Evolutionary conservation across 2,113 vertebrate genomes (phyloP).

Genomic region (Smithornis capensis): DNA sequence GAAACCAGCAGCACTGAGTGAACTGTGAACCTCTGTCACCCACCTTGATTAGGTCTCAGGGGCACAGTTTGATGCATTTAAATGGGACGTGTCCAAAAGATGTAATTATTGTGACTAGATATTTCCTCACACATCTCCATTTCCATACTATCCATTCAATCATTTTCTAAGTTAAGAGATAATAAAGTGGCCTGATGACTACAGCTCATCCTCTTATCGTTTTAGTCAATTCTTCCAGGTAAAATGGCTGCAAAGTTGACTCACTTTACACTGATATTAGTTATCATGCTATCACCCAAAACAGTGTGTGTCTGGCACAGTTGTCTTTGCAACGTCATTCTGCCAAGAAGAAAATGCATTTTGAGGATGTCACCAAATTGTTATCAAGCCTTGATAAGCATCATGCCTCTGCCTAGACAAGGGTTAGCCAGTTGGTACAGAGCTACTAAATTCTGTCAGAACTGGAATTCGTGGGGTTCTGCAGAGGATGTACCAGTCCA

Average conservation of each 20-base stretch:
- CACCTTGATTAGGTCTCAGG: not conserved
- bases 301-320: not conserved
- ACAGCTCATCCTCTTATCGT: not conserved
- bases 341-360: not conserved
- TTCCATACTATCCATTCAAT: not conserved
- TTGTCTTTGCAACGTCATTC: not conserved
- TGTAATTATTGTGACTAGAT: not conserved
- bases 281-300: not conserved
- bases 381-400: not conserved
- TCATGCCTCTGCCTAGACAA: not conserved
- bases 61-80: not conserved
- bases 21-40: slow-evolving; percentile 2
- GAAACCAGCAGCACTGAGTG: slow-evolving; percentile 36
- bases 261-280: not conserved
- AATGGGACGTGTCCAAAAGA: not conserved
- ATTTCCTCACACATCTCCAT: not conserved
- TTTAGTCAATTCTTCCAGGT: not conserved
- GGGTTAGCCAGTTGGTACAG: not conserved
- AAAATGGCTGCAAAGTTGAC: not conserved
- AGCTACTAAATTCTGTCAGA: not conserved
- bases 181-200: not conserved
- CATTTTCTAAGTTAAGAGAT: not conserved
- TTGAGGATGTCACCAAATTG: not conserved
- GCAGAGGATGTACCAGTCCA: not conserved
- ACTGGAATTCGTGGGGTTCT: not conserved